Evolutionary conservation across 2,797 vertebrate genomes (phyloP).

Genomic region (Hydrolagus colliei): DNA sequence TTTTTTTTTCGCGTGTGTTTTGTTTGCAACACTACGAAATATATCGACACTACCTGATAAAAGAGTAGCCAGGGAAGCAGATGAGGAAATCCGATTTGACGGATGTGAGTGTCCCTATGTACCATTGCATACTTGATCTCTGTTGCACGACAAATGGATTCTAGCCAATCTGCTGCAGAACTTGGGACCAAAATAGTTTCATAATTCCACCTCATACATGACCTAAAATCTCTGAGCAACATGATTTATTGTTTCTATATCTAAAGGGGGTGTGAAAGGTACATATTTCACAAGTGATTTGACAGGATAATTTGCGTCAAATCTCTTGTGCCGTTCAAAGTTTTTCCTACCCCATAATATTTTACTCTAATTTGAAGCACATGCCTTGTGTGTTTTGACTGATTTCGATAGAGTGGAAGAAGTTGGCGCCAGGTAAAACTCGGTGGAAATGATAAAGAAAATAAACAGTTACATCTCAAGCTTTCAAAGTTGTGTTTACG

Average conservation of each 20-base stretch:
- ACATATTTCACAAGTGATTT: too few species aligned
- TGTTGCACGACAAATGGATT: not conserved
- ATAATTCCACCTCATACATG: not conserved
- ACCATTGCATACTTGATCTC: not conserved
- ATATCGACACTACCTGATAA: slow-evolving; percentile 3
- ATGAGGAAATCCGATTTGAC: not conserved
- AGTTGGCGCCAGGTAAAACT: not conserved
- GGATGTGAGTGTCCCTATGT: too few species aligned
- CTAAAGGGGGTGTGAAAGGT: too few species aligned
- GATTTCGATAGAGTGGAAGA: too few species aligned
- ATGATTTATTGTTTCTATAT: not conserved
- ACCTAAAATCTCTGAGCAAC: not conserved
- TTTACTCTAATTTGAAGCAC: too few species aligned
- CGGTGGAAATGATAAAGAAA: not conserved
- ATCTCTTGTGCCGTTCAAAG: not conserved
- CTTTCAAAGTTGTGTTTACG: not conserved
- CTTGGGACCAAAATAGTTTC: not conserved
- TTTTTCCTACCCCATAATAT: not conserved
- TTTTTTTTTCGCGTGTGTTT: not conserved
- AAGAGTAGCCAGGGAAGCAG: not conserved
- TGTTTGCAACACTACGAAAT: not conserved
- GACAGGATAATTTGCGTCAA: too few species aligned
- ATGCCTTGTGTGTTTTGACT: not conserved
- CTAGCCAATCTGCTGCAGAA: not conserved
- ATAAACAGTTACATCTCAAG: not conserved